Evolutionary conservation across 2,888 invertebrate species (phyloP).

Genomic region (Nowickia ferox): DNA sequence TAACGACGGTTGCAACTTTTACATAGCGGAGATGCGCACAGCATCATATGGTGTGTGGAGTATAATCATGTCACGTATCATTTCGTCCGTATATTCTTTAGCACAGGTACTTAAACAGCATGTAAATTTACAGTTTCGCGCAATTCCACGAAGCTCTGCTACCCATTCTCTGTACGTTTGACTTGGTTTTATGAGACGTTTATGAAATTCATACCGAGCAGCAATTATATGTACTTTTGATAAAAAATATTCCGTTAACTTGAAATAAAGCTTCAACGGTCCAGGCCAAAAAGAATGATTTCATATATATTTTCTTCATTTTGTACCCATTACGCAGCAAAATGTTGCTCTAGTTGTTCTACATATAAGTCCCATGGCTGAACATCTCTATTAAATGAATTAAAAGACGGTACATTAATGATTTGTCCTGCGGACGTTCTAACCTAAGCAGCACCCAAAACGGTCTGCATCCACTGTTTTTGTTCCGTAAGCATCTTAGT

Average conservation of each 20-base stretch:
- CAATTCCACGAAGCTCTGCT: no score
- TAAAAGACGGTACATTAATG: conserved; percentile 18
- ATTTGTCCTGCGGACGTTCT: conserved; percentile 14
- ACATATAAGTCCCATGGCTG: conserved; percentile 22
- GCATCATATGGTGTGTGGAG: neutral
- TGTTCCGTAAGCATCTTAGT: conserved; percentile 17
- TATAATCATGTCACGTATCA: neutral
- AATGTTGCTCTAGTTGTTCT: conserved; percentile 30
- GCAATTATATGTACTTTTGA: conserved; percentile 12
- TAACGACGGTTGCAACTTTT: neutral
- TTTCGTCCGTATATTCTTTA: neutral
- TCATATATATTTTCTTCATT: conserved; percentile 19
- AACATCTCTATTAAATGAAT: conserved; percentile 16
- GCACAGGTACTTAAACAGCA: neutral
- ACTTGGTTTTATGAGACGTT: neutral
- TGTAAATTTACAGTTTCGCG: neutral
- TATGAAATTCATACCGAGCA: neutral
- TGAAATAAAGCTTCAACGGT: conserved; percentile 9
- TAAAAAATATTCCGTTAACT: conserved; percentile 19
- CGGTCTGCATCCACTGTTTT: conserved; percentile 23
- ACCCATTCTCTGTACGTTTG: neutral
- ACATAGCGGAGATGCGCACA: neutral
- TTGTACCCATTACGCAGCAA: conserved; percentile 23
- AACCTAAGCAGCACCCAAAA: conserved; percentile 19
- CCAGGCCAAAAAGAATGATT: conserved; percentile 26